Conservation (phyloP, 2,797 vertebrate genomes). For the Pangasius larnaudii region DNA sequence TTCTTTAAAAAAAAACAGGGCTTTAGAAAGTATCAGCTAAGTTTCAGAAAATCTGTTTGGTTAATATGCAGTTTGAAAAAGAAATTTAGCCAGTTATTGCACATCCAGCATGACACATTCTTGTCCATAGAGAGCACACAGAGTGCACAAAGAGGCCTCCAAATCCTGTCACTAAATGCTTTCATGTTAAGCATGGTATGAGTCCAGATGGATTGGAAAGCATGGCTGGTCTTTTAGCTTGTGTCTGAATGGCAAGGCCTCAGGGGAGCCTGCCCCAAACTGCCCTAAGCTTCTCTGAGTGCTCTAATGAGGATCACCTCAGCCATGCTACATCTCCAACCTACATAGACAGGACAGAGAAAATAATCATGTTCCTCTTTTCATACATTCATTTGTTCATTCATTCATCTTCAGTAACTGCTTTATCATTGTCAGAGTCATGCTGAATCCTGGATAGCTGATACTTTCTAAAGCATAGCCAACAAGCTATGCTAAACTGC, state of each 20-base stretch:
- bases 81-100: neutral
- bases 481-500: too few relatives aligned
- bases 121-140: neutral
- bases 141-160: constrained; percentile 22
- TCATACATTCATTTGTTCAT: neutral
- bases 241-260: constrained; percentile 33
- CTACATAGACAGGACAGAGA: constrained; percentile 2
- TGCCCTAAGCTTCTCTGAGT: constrained; percentile 14
- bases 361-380: constrained; percentile 41
- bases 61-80: neutral
- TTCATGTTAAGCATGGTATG: neutral
- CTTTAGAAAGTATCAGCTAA: neutral
- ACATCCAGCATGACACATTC: neutral
- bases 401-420: neutral
- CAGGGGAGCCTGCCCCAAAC: constrained; percentile 38
- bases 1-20: neutral
- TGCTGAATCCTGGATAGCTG: neutral
- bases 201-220: constrained; percentile 39
- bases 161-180: constrained; percentile 29
- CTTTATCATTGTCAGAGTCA: neutral
- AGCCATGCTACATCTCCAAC: constrained; percentile 29
- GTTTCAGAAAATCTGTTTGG: neutral
- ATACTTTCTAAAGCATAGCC: too few relatives aligned
- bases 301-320: constrained; percentile 42
- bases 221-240: constrained; percentile 33